Base-by-base conservation (phyloP, 2,797 vertebrate genomes). In the Diplodus puntazzo region DNA sequence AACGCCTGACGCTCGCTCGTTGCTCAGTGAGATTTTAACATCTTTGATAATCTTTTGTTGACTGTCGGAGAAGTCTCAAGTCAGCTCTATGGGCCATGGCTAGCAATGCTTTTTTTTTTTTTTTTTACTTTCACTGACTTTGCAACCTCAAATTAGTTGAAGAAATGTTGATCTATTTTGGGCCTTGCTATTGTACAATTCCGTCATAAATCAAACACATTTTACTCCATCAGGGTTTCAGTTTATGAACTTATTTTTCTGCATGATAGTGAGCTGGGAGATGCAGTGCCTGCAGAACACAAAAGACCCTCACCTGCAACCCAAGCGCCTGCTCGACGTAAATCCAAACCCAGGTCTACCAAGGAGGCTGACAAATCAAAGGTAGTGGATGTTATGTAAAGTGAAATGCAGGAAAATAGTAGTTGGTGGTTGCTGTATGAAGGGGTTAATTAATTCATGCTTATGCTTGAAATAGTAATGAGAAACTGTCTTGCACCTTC, bases 181-280 rank as follows among this genome's bases (percentile, higher is more conserved):
- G 8, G n/a, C 5, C 11, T 39, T 11, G 59, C 30, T 5, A n/a
- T 67, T 67, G 8, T 58, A 25, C n/a, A 71, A 16, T 39, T 64
- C 46, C 17, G 11, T 54, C 58, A 12, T 60, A 27, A 62, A 71
- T 59, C 49, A 34, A 75, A 21, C n/a, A n/a, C 16, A 20, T 69
- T 34, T 68, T 21, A 25, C 48, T 23, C 3, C 4, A 21, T 46
- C 11, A 7, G 12, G 3, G 34, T 16, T 13, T 39, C 1, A 10
- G 54, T 53, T 66, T 34, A 4, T 27, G 20, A 53, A 67, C 48
- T 85, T 50, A 53, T 75, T 42, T 86, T 57, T 87, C 48, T 82
- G 58, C 57, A 18, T 85, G 79, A 66, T 83, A 94, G 91, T 74
- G 74, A 92, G 55, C 80, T 95, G 93, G 80, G 92, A 84, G 27